Evolutionary conservation across 2,888 invertebrate genomes (phyloP).

Genomic region (Carabus problematicus): DNA sequence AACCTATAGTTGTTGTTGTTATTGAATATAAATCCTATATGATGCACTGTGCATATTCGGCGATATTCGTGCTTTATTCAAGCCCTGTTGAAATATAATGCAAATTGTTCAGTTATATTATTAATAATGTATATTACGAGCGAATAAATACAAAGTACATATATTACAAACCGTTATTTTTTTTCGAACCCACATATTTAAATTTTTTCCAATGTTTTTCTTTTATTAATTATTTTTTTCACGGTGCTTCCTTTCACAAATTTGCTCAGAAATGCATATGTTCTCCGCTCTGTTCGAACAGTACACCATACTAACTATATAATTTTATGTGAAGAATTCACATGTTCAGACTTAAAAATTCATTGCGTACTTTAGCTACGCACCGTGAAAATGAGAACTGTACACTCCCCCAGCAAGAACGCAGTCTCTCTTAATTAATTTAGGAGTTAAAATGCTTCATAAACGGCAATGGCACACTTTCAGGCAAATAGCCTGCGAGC

Average conservation of each 20-base stretch:
- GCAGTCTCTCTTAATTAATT: slow-evolving; percentile 36
- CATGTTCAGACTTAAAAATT: slow-evolving; percentile 3
- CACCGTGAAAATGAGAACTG: neutral
- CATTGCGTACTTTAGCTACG: slow-evolving; percentile 1
- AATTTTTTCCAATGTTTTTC: too few species aligned
- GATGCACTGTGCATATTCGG: neutral
- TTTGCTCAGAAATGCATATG: neutral
- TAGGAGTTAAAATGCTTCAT: slow-evolving; percentile 37
- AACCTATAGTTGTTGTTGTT: too few species aligned
- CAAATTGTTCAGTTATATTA: too few species aligned
- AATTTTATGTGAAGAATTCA: neutral
- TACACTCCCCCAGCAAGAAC: neutral
- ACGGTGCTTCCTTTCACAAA: neutral
- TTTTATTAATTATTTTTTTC: too few species aligned
- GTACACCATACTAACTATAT: neutral
- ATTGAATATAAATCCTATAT: too few species aligned
- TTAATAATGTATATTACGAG: too few species aligned
- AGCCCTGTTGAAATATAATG: neutral
- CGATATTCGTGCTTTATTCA: neutral
- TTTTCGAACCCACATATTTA: too few species aligned
- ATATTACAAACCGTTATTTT: too few species aligned
- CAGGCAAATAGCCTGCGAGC: slow-evolving; percentile 28
- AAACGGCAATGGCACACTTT: slow-evolving; percentile 36
- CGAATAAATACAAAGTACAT: too few species aligned
- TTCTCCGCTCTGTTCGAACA: neutral